Base-by-base conservation (phyloP, 2,888 invertebrate genomes). In the Carabus problematicus region DNA sequence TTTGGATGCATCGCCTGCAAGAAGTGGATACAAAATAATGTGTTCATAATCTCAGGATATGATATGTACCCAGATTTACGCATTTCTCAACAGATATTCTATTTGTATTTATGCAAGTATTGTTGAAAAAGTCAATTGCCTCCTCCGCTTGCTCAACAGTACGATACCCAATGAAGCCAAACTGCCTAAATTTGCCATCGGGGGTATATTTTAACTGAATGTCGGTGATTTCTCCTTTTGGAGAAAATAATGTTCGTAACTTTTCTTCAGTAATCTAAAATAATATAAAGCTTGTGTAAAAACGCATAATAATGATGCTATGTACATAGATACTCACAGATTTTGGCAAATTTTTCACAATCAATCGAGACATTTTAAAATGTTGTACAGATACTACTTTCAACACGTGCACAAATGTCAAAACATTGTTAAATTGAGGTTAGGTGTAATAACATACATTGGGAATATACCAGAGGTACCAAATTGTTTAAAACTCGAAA, bases 121-220 rank as follows among this genome's bases (percentile, higher is more conserved):
- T 91, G 81, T 98, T 86, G 74, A 95, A 94, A 77, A 90, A 89
- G 14, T 91, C 84, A 41, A 89, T 84, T 0, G 98, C 98, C 41
- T 84, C 85, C 58, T 87, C 78, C 0, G 96, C 97, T 77, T 94
- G 91, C 58, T 90, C 88, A 71, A 91, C 92, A 18, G 85, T 88
- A 77, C 93, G 90, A 80, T 89, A 98, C 7, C 98, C 98, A 74
- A 99, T 84, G 79, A 98, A 98, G 3, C 91, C 95, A 83, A 98
- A 98, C 76, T 92, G 91, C 70, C 98, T 86, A 80, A 98, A 98
- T 78, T 90, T 90, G 8, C 98, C 97, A 84, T 94, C 91, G 75
- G 91, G 88, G 0, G 95, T 95, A 77, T 92, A 97, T 80, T 98
- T 98, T 7, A 98, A 82, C 76, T 95, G 94, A 7, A 97, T 88